Conservation (phyloP, 2,888 invertebrate genomes). For the Drosophila austrosaltans region DNA sequence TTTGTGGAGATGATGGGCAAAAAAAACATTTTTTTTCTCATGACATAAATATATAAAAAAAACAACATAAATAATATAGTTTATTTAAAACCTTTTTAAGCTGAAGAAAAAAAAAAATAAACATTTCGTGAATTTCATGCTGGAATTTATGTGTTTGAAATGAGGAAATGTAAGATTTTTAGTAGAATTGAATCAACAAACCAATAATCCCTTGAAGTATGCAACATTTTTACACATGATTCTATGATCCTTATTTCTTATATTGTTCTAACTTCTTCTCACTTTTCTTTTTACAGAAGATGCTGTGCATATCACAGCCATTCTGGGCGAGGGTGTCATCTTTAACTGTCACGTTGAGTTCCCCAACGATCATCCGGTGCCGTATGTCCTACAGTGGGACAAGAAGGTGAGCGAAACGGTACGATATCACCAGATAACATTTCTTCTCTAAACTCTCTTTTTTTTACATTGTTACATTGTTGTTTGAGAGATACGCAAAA, state of each 20-base stretch:
- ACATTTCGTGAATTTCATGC: too few relatives aligned
- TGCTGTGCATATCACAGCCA: slow-evolving; percentile 98
- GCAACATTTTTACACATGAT: not conserved
- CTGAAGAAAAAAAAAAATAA: too few relatives aligned
- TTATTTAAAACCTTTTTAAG: too few relatives aligned
- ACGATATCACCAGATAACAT: slow-evolving; percentile 87
- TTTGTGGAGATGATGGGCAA: too few relatives aligned
- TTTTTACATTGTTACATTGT: slow-evolving; percentile 74
- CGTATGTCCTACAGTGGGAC: slow-evolving; percentile 99
- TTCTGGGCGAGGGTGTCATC: slow-evolving; percentile 97
- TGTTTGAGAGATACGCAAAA: slow-evolving; percentile 81
- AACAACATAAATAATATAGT: too few relatives aligned
- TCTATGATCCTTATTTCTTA: not conserved
- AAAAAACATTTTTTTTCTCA: too few relatives aligned
- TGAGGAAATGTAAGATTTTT: too few relatives aligned
- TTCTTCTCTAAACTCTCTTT: slow-evolving; percentile 85
- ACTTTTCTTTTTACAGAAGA: slow-evolving; percentile 84
- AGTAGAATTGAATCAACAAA: too few relatives aligned
- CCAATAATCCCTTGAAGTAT: not conserved
- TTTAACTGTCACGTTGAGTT: slow-evolving; percentile 99
- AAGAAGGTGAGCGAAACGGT: slow-evolving; percentile 99
- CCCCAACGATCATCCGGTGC: slow-evolving; percentile 97
- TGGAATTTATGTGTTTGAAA: too few relatives aligned
- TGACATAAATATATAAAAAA: too few relatives aligned
- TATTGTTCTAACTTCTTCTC: not conserved